These are phyloP conservation scores for Aricia artaxerxes DNA, from an alignment of 2,888 invertebrate species.

Conservation along the genomic window DNA sequence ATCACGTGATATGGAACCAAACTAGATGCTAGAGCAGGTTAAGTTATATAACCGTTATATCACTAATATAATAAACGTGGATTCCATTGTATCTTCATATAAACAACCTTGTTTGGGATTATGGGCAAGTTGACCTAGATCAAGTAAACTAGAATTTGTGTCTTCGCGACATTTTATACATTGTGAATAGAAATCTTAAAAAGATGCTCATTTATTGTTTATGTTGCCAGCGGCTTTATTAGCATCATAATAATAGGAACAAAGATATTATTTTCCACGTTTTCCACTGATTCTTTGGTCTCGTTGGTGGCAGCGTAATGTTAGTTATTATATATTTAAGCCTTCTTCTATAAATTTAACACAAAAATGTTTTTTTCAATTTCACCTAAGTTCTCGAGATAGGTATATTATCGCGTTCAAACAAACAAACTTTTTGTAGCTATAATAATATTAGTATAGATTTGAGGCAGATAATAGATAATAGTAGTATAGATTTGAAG, in stretches of 20 bases:
- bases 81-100: conserved; percentile 23
- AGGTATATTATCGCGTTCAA: too few relatives aligned
- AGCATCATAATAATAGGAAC: background rate
- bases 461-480: too few relatives aligned
- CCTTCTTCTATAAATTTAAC: too few relatives aligned
- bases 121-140: conserved; percentile 11
- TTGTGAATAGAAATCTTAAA: background rate
- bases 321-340: too few relatives aligned
- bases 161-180: background rate
- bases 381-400: too few relatives aligned
- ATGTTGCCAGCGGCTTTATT: background rate
- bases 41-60: conserved; percentile 40
- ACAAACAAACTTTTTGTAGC: too few relatives aligned
- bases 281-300: too few relatives aligned
- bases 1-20: conserved; percentile 45
- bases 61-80: conserved; percentile 28
- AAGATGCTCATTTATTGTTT: background rate
- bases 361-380: too few relatives aligned
- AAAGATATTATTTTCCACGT: too few relatives aligned
- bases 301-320: too few relatives aligned
- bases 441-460: too few relatives aligned
- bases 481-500: too few relatives aligned
- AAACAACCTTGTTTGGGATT: conserved; percentile 27
- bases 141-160: conserved; percentile 13
- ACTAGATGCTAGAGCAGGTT: conserved; percentile 41